These are phyloP conservation scores for Triops cancriformis DNA, from an alignment of 1,140 invertebrate genomes.

Conservation along the genomic window DNA sequence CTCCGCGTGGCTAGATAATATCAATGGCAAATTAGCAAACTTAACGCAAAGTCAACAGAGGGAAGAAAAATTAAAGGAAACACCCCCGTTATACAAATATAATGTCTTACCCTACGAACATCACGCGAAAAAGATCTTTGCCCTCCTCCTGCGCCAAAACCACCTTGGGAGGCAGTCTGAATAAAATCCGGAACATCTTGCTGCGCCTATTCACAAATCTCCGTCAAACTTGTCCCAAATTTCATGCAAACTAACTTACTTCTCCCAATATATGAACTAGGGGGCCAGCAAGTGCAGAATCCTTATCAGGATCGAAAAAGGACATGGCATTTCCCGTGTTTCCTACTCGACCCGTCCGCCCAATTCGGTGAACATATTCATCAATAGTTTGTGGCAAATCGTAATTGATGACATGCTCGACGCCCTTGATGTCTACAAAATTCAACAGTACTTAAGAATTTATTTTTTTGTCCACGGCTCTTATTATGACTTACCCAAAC, in stretches of 20 bases:
- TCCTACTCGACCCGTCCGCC: constrained; percentile 85
- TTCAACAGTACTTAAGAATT: constrained; percentile 15
- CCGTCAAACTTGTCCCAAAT: too few relatives aligned
- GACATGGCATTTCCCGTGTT: constrained; percentile 81
- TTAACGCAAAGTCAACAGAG: neutral
- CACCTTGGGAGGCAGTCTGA: neutral
- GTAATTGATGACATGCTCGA: constrained; percentile 83
- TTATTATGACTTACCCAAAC: constrained; percentile 50
- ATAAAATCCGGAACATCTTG: neutral
- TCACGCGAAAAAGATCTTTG: neutral
- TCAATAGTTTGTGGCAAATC: constrained; percentile 80
- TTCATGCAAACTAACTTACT: constrained; percentile 34
- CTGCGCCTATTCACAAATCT: neutral
- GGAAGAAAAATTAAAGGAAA: too few relatives aligned
- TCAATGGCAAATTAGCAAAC: neutral
- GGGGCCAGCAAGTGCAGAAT: constrained; percentile 51
- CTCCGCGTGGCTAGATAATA: neutral
- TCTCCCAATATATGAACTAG: constrained; percentile 59
- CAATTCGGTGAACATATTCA: constrained; percentile 92
- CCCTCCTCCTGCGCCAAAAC: neutral
- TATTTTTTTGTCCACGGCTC: constrained; percentile 4
- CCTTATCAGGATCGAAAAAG: constrained; percentile 63
- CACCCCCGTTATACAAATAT: neutral
- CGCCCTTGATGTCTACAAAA: constrained; percentile 61
- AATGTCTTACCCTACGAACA: neutral